phyloP scores from a whole-genome alignment of 2,113 vertebrate species.

The Ciconia stormi region DNA sequence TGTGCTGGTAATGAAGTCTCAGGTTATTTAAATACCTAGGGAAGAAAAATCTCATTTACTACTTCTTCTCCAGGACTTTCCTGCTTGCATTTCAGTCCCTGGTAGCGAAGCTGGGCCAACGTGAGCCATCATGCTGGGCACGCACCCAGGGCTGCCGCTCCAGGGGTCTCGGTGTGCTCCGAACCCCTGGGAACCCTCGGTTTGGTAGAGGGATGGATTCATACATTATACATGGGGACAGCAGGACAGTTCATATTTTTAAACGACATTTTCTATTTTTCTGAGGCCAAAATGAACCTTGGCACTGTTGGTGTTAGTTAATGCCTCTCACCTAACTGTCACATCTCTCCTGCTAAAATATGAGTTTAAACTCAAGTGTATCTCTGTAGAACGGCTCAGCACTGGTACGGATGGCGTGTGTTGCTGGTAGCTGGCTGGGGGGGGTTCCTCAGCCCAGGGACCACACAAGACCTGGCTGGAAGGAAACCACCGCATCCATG shows the following conservation, averaged over 20 bases:
- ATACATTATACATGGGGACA: not conserved
- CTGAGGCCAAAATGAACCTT: not conserved
- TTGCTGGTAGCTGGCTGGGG: not conserved
- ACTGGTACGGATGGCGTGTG: accelerated
- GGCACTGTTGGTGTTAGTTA: not conserved
- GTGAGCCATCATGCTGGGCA: accelerated
- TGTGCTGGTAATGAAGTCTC: not conserved
- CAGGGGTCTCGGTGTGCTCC: accelerated
- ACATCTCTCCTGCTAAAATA: not conserved
- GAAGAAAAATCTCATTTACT: not conserved
- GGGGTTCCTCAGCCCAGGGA: not conserved
- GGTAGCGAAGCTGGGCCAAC: not conserved
- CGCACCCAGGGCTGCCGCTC: accelerated
- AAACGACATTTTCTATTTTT: not conserved
- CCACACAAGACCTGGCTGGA: not conserved
- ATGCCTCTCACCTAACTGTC: not conserved
- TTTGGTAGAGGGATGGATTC: not conserved
- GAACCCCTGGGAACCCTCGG: accelerated
- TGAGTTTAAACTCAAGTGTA: not conserved
- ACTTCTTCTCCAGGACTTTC: not conserved
- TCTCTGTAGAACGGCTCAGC: not conserved
- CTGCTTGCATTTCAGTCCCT: not conserved
- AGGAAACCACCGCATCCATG: not conserved
- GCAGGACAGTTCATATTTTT: not conserved
- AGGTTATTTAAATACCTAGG: not conserved